These are phyloP conservation scores for Chlorops oryzae DNA, from an alignment of 1,140 invertebrate genomes.

Conservation along the genomic window DNA sequence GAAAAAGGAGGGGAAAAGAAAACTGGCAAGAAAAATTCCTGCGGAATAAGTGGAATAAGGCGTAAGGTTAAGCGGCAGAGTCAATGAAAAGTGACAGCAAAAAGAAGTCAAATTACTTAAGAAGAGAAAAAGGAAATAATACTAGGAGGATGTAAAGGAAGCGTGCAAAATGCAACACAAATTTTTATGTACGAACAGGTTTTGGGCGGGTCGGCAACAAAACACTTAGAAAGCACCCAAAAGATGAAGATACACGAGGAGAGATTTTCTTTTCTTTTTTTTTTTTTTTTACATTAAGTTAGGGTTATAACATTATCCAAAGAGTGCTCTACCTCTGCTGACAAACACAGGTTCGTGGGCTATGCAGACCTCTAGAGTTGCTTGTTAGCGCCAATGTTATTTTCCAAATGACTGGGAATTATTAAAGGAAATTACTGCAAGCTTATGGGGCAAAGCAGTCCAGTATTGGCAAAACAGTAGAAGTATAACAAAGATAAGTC, in stretches of 20 bases:
- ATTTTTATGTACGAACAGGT: slow-evolving; percentile 38
- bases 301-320: too few species aligned
- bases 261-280: too few species aligned
- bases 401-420: slow-evolving; percentile 43
- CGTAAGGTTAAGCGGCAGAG: slow-evolving; percentile 15
- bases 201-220: slow-evolving; percentile 19
- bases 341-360: too few species aligned
- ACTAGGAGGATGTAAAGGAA: too few species aligned
- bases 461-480: slow-evolving; percentile 1
- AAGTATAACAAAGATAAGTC: not conserved
- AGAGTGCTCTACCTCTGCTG: too few species aligned
- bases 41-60: slow-evolving; percentile 10
- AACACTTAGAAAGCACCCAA: too few species aligned
- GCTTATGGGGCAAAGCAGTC: slow-evolving; percentile 25
- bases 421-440: slow-evolving; percentile 44
- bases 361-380: too few species aligned
- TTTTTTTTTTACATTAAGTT: too few species aligned
- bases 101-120: slow-evolving; percentile 4
- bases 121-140: too few species aligned
- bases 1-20: not conserved
- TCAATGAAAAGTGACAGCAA: slow-evolving; percentile 1
- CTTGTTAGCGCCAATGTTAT: too few species aligned
- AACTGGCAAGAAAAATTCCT: not conserved
- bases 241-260: too few species aligned
- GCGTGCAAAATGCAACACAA: slow-evolving; percentile 38